These are phyloP conservation scores for Pinna nobilis DNA, from an alignment of 1,140 invertebrate species.

Conservation along the genomic window DNA sequence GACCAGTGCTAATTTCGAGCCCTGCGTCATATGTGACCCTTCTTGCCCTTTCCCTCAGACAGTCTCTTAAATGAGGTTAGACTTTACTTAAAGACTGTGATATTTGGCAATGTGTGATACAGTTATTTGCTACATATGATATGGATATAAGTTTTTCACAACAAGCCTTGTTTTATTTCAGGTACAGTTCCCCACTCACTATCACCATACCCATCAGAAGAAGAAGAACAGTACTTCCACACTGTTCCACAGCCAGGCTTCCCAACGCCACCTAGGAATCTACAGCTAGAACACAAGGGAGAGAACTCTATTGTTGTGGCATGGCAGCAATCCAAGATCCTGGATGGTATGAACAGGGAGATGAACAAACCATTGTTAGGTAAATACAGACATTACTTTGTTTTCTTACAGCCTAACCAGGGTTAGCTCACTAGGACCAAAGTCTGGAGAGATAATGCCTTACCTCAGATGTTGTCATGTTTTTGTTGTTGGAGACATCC, in stretches of 20 bases:
- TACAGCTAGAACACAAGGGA: conserved; percentile 53
- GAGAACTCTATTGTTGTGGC: conserved; percentile 54
- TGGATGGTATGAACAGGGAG: conserved; percentile 33
- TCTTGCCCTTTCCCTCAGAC: too few relatives aligned
- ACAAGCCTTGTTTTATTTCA: conserved; percentile 42
- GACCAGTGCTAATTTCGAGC: too few relatives aligned
- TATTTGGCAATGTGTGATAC: too few relatives aligned
- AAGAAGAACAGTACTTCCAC: conserved; percentile 53
- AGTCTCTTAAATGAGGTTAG: not conserved
- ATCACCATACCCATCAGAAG: conserved; percentile 59
- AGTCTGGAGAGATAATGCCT: too few relatives aligned
- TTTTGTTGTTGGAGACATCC: not conserved
- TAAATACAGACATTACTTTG: conserved; percentile 17
- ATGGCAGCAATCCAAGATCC: conserved; percentile 57
- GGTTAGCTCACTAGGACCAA: too few relatives aligned
- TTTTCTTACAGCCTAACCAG: too few relatives aligned
- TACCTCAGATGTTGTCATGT: too few relatives aligned
- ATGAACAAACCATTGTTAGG: conserved; percentile 48
- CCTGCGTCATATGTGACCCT: too few relatives aligned
- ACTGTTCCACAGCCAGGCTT: conserved; percentile 52
- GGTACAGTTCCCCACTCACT: conserved; percentile 56
- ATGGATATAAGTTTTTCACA: too few relatives aligned
- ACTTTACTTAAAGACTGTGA: not conserved
- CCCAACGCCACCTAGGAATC: conserved; percentile 57
- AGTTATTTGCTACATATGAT: too few relatives aligned